A percentile compares a stretch with the other conserved stretches of the same genome.
phyloP scores from a whole-genome alignment of 2,113 vertebrate genomes.

The Trichechus manatus region DNA sequence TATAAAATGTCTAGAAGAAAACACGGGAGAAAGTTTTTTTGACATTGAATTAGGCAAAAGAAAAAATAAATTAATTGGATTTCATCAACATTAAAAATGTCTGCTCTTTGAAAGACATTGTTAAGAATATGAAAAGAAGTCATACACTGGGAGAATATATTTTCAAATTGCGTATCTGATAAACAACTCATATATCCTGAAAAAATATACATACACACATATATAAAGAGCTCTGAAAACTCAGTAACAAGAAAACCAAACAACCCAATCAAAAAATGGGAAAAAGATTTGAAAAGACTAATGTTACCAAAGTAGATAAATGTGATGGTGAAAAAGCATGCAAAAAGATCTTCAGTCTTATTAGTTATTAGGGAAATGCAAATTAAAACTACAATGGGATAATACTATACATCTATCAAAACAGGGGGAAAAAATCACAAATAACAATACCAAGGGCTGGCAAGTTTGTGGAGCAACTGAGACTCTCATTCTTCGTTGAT shows the following conservation, averaged over 20 bases:
- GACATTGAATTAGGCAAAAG: neutral
- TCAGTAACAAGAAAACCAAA: neutral
- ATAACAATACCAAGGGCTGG: neutral
- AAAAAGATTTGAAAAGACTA: neutral
- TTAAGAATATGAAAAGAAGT: too few relatives aligned
- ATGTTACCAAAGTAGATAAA: neutral
- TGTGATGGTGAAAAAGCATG: neutral
- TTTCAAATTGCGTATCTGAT: neutral
- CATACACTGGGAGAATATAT: neutral
- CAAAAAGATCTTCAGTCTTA: neutral
- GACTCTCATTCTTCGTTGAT: neutral
- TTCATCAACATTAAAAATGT: too few relatives aligned
- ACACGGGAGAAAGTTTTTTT: neutral
- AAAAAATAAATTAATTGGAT: neutral
- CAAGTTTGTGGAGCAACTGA: neutral
- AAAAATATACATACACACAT: neutral
- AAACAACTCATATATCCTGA: neutral
- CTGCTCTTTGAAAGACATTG: too few relatives aligned
- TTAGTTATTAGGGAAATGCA: neutral
- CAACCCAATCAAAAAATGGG: neutral
- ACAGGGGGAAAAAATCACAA: neutral
- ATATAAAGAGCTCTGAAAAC: neutral
- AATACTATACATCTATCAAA: neutral
- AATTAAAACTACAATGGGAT: neutral
- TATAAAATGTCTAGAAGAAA: neutral